These are phyloP conservation scores for Morpho helenor DNA, from an alignment of 2,888 invertebrate species.

Conservation along the genomic window DNA sequence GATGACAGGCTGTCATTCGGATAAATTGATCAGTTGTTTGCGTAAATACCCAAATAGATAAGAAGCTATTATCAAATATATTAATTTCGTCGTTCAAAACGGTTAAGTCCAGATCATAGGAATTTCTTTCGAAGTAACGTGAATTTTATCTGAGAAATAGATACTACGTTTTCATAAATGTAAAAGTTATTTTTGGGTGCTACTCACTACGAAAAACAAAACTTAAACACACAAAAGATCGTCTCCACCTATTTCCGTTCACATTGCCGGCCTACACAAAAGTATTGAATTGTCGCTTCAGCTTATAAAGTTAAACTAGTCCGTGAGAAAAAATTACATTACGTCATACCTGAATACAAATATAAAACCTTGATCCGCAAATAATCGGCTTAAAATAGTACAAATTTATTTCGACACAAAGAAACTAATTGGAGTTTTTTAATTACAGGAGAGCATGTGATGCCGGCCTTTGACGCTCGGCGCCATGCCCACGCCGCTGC, in stretches of 20 bases:
- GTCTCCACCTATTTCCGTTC: conserved; percentile 66
- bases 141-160: conserved; percentile 37
- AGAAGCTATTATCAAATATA: conserved; percentile 62
- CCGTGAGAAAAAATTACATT: conserved; percentile 57
- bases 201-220: conserved; percentile 1
- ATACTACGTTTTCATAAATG: too few species aligned
- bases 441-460: conserved; percentile 79
- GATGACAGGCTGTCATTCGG: conserved; percentile 69
- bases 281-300: conserved; percentile 64
- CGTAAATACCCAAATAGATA: conserved; percentile 70
- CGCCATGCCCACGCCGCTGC: conserved; percentile 81
- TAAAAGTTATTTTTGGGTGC: background rate
- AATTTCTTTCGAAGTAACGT: conserved; percentile 39
- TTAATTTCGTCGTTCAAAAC: conserved; percentile 55
- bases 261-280: conserved; percentile 50
- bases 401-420: conserved; percentile 25
- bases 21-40: conserved; percentile 77
- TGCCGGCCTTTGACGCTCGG: conserved; percentile 80
- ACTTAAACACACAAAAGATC: conserved; percentile 36
- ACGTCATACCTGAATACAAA: conserved; percentile 7
- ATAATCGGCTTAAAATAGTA: background rate
- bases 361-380: background rate
- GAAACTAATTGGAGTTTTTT: conserved; percentile 28
- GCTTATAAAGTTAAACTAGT: conserved; percentile 53
- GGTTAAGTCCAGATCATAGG: too few species aligned